Evolutionary conservation across 2,113 vertebrate species (phyloP).

Genomic region (Anarhynchus alexandrinus): DNA sequence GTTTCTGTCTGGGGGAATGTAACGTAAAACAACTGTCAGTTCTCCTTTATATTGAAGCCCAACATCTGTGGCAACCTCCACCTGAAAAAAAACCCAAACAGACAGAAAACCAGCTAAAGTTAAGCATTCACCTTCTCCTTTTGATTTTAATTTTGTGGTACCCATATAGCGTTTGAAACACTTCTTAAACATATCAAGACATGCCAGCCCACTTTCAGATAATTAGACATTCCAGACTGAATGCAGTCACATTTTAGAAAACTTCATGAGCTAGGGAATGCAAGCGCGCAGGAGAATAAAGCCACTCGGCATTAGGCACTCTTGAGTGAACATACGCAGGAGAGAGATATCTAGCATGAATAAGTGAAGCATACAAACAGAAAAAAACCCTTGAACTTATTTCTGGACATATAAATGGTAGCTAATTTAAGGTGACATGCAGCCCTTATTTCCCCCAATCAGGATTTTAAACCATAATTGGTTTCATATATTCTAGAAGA

Average conservation of each 20-base stretch:
- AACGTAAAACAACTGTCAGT: conserved; percentile 88
- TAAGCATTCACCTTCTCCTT: background rate
- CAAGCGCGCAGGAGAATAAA: background rate
- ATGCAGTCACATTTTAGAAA: background rate
- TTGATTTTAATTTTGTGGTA: background rate
- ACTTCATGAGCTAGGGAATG: background rate
- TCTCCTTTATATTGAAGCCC: conserved; percentile 94
- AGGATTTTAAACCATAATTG: background rate
- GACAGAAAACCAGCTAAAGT: background rate
- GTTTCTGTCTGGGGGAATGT: conserved; percentile 89
- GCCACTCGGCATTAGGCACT: background rate
- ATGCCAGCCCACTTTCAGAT: background rate
- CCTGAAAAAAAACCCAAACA: conserved; percentile 55
- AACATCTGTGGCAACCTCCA: conserved; percentile 77
- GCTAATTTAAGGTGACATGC: background rate
- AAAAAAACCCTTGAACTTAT: background rate
- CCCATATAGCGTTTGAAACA: background rate
- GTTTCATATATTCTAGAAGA: background rate
- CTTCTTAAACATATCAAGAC: background rate
- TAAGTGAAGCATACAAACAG: background rate
- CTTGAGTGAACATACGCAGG: background rate
- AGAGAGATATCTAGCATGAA: background rate
- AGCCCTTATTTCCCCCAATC: background rate
- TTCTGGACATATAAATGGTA: background rate
- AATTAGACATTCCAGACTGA: background rate